Percentiles rank a stretch among this genome's conserved stretches.
Evolutionary conservation across 2,797 vertebrate species (phyloP).

Genomic region (Pagetopsis macropterus): DNA sequence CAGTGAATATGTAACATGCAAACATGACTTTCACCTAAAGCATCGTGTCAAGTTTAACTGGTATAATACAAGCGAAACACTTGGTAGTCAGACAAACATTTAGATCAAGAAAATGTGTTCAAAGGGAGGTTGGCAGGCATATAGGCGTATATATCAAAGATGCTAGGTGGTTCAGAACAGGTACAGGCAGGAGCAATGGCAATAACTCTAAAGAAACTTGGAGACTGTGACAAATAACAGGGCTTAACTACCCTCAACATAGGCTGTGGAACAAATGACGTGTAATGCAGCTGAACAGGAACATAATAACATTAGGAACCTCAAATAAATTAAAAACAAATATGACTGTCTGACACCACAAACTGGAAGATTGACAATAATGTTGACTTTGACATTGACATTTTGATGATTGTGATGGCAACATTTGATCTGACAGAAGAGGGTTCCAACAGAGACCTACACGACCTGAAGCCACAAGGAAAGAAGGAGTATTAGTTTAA

Average conservation of each 20-base stretch:
- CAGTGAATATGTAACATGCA: not conserved
- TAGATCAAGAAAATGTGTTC: constrained; percentile 13
- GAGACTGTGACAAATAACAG: constrained; percentile 40
- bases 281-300: constrained; percentile 38
- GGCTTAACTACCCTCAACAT: constrained; percentile 10
- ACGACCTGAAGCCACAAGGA: not conserved
- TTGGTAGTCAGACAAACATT: constrained; percentile 14
- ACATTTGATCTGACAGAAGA: not conserved
- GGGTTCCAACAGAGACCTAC: constrained; percentile 5
- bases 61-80: not conserved
- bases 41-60: not conserved
- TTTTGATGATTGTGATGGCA: not conserved
- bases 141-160: constrained; percentile 31
- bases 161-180: constrained; percentile 39
- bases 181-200: constrained; percentile 46
- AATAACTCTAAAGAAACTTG: not conserved
- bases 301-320: constrained; percentile 19
- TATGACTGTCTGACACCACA: no score
- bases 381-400: no score
- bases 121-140: constrained; percentile 25
- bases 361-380: no score
- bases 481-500: not conserved
- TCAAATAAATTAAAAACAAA: no score
- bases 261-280: constrained; percentile 23
- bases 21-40: not conserved